Base-by-base conservation (phyloP, 1,140 invertebrate species). In the Trialeurodes vaporariorum region DNA sequence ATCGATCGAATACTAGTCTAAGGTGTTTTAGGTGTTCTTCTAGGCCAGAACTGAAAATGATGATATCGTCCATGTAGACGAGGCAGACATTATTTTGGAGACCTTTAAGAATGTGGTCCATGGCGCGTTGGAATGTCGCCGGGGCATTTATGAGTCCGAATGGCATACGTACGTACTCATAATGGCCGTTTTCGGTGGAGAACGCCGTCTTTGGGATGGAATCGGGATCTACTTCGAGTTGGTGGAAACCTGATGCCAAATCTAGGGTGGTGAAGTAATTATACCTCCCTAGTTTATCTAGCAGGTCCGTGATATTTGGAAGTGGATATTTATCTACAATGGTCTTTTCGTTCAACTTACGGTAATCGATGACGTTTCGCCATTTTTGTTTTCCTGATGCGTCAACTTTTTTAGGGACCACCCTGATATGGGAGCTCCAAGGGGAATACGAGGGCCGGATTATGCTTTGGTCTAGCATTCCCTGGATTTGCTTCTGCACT, bases 91-190 rank as follows among this genome's bases (percentile, higher is more conserved):
- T 72, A 82, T 70, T 0, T 81, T 74, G 11, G 73, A 59, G 69
- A 82, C 75, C 62, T 85, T 82, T 11, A 80, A 75, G 12, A n/a
- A n/a, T n/a, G n/a, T n/a, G n/a, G n/a, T n/a, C n/a, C n/a, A n/a
- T n/a, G n/a, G n/a, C n/a, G n/a, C 81, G 67, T 71, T 83, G 79
- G 70, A 83, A 84, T 0, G 75, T 76, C 67, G 79, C 75, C 0
- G 71, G 25, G 2, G 76, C 76, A 70, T 79, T 80, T 9, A 69
- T 62, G 11, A 81, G 66, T n/a, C 81, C 80, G 63, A 79, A 79
- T 40, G 75, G 71, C 72, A 78, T 75, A 1, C 66, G 60, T 0
- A 71, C 25, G 63, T 76, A 79, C 66, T 79, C 77, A 59, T 75
- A 80, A 0, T 75, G 23, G 11, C 74, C 73, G n/a, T n/a, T n/a